A percentile compares a stretch with the other conserved stretches of the same genome.
Evolutionary conservation across 1,140 invertebrate genomes (phyloP).

Genomic region (Drosophila pachea): DNA sequence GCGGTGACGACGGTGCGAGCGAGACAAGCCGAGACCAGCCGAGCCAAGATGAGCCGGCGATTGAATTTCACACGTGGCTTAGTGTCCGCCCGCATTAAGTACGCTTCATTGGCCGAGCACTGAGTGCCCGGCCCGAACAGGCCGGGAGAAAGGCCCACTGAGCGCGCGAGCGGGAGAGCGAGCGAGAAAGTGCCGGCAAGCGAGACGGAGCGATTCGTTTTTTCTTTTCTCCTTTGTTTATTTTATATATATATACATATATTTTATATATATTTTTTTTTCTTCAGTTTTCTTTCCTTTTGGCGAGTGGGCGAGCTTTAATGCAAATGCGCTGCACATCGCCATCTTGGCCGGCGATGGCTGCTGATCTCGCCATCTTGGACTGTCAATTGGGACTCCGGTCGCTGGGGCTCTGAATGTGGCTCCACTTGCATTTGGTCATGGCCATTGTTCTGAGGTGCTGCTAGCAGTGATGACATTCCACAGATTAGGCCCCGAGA

Average conservation of each 20-base stretch:
- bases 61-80: slow-evolving; percentile 78
- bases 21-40: slow-evolving; percentile 28
- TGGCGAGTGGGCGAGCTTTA: slow-evolving; percentile 37
- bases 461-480: slow-evolving; percentile 68
- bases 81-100: slow-evolving; percentile 77
- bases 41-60: slow-evolving; percentile 39
- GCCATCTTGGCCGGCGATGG: slow-evolving; percentile 66
- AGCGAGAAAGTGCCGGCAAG: slow-evolving; percentile 2
- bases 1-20: slow-evolving; percentile 14
- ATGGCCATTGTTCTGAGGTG: slow-evolving; percentile 64
- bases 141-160: slow-evolving; percentile 1
- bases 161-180: background rate
- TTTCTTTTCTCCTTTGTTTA: slow-evolving; percentile 3
- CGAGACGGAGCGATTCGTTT: background rate
- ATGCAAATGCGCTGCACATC: slow-evolving; percentile 51
- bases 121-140: background rate
- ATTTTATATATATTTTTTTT: no score
- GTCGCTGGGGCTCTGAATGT: slow-evolving; percentile 9
- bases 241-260: no score
- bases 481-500: slow-evolving; percentile 58
- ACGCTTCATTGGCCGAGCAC: slow-evolving; percentile 48
- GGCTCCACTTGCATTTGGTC: slow-evolving; percentile 39
- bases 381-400: slow-evolving; percentile 44
- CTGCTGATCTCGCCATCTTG: slow-evolving; percentile 71
- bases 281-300: background rate